Evolutionary conservation across 2,113 vertebrate genomes (phyloP), one percentile per base, ranked within the genome.

Genomic region (Oreocharis arfaki): DNA sequence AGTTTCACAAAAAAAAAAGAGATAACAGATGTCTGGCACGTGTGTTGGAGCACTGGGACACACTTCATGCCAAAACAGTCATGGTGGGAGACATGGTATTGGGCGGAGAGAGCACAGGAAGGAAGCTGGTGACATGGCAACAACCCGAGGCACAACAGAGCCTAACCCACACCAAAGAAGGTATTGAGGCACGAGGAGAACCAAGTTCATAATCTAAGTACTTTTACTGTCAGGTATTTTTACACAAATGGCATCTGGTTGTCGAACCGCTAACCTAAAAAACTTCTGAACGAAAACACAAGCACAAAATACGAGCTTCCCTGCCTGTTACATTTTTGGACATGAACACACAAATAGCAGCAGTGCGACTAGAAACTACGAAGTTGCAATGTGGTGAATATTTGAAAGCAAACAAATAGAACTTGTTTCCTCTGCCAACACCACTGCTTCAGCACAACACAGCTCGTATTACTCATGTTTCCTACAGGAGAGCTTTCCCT

Each of bases 31-130:
- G 10, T 22, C 32, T 84, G n/a, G 19, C 67, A 90, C 0, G 0
- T 8, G 42, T 39, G 37, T 47, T 69, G 49, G 56, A 83, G 44
- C 42, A 32, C 47, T 24, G 24, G 17, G 37, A 69, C 21, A 39
- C 2, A 11, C 13, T 64, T 57, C 28, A 77, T 47, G 50, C 19
- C 71, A 46, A 80, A 86, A 11, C 1, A 87, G 42, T 49, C 6
- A 1, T 4, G 13, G 46, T 37, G 12, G 18, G 30, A 87, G 74
- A 30, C 6, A 6, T 1, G 6, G 2, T 13, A 52, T 0, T 1
- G 2, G 21, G 59, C 2, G 5, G 56, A 67, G 46, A 77, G 37
- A 78, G 33, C 32, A 41, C 32, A n/a, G 1, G 5, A 85, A 86
- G 63, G 53, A 92, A 80, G 49, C 23, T 57, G 47, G 55, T 57